A percentile compares a stretch with the other conserved stretches of the same genome.
Evolutionary conservation across 2,888 invertebrate genomes (phyloP).

Genomic region (Paralinhomoeus sp.): DNA sequence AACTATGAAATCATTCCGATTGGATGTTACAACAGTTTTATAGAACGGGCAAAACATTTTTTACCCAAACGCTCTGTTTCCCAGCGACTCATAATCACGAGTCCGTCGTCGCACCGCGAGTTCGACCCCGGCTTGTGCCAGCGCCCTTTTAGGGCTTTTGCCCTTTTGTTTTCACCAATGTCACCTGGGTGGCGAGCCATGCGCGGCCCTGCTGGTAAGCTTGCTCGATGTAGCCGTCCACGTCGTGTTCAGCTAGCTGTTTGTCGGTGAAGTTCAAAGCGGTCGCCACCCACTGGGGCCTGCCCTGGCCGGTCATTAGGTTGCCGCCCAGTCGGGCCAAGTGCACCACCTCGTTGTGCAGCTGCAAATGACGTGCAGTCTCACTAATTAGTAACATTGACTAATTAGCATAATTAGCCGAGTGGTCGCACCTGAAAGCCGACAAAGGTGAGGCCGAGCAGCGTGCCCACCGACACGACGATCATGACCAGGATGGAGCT

Average conservation of each 20-base stretch:
- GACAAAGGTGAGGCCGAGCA: constrained; percentile 16
- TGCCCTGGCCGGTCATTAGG: constrained; percentile 11
- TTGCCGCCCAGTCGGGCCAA: constrained; percentile 16
- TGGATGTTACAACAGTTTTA: too few relatives aligned
- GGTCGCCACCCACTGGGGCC: constrained; percentile 18
- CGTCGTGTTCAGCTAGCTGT: constrained; percentile 16
- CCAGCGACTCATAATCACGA: too few relatives aligned
- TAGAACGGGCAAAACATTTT: too few relatives aligned
- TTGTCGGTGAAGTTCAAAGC: constrained; percentile 21
- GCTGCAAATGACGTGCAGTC: background rate
- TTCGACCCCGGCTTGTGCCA: too few relatives aligned
- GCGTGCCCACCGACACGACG: constrained; percentile 8
- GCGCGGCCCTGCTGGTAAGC: constrained; percentile 20
- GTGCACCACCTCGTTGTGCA: constrained; percentile 1
- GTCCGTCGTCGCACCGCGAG: too few relatives aligned
- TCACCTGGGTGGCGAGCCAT: constrained; percentile 18
- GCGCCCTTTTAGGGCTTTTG: too few relatives aligned
- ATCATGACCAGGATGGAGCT: constrained; percentile 21
- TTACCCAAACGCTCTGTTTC: too few relatives aligned
- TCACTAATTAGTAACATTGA: too few relatives aligned
- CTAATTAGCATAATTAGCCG: background rate
- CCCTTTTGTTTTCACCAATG: too few relatives aligned
- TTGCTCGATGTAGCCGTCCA: constrained; percentile 22
- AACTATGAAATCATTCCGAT: too few relatives aligned
- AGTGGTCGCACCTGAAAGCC: constrained; percentile 12